Conservation (phyloP, 1,140 invertebrate genomes). For the Zaprionus africanus region DNA sequence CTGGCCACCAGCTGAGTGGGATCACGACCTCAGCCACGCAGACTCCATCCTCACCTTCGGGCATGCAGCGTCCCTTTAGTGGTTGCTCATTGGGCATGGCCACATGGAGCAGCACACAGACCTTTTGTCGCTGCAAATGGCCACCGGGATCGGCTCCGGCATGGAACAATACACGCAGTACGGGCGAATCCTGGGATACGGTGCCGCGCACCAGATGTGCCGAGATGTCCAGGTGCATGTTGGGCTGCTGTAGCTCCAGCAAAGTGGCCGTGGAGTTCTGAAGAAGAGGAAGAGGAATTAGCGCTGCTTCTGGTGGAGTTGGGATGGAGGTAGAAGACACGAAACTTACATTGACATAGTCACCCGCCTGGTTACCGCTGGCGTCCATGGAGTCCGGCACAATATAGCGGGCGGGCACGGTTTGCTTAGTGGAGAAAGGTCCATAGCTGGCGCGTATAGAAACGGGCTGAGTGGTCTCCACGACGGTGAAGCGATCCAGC, state of each 20-base stretch:
- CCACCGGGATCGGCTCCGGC: slow-evolving; percentile 91
- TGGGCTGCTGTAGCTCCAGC: slow-evolving; percentile 88
- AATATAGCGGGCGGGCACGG: slow-evolving; percentile 94
- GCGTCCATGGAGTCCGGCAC: slow-evolving; percentile 91
- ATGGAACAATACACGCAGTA: slow-evolving; percentile 94
- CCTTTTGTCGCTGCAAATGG: slow-evolving; percentile 85
- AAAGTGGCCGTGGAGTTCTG: slow-evolving; percentile 81
- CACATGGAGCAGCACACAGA: slow-evolving; percentile 91
- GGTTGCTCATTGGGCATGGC: slow-evolving; percentile 86
- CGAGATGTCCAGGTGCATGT: slow-evolving; percentile 93
- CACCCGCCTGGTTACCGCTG: slow-evolving; percentile 61
- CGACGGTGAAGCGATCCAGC: slow-evolving; percentile 93
- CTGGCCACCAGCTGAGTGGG: slow-evolving; percentile 95
- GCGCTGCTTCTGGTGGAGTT: too few species aligned
- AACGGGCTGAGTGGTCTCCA: slow-evolving; percentile 93
- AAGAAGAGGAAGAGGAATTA: neutral
- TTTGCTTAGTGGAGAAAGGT: slow-evolving; percentile 96
- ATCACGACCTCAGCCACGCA: slow-evolving; percentile 92
- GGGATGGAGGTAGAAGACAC: neutral
- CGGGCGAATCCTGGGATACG: slow-evolving; percentile 93
- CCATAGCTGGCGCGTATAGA: slow-evolving; percentile 95
- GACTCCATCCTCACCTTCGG: slow-evolving; percentile 94
- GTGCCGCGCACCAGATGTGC: slow-evolving; percentile 94
- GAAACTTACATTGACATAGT: slow-evolving; percentile 76
- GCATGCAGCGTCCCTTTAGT: slow-evolving; percentile 92